phyloP scores from a whole-genome alignment of 1,140 invertebrate species.

The Bacillus rossius region DNA sequence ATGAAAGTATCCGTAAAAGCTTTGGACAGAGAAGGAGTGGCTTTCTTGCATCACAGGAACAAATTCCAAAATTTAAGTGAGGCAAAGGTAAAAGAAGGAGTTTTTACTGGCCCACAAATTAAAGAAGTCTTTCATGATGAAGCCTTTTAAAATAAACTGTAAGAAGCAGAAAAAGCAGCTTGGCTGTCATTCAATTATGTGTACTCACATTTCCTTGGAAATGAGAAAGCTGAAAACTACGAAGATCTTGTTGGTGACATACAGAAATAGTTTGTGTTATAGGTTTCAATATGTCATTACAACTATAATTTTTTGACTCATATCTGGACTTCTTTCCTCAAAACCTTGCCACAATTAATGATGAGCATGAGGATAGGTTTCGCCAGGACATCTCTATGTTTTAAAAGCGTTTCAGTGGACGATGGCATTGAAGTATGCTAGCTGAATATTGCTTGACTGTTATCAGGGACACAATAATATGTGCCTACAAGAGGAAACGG shows the following conservation, averaged over 20 bases:
- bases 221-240: not conserved
- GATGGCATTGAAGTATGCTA: not conserved
- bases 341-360: too few species aligned
- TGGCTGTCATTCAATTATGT: not conserved
- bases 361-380: conserved; percentile 4
- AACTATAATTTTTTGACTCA: not conserved
- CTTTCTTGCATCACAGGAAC: too few species aligned
- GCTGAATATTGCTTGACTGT: not conserved
- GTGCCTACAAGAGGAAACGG: too few species aligned
- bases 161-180: not conserved
- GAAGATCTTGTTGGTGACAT: not conserved
- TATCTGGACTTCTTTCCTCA: not conserved
- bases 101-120: too few species aligned
- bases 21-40: too few species aligned
- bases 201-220: not conserved
- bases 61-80: not conserved
- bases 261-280: not conserved
- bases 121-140: too few species aligned
- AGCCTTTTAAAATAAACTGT: too few species aligned
- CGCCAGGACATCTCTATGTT: not conserved
- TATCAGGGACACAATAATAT: too few species aligned
- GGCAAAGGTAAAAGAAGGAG: not conserved
- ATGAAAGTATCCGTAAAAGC: too few species aligned
- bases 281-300: not conserved
- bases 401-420: not conserved